phyloP scores from a whole-genome alignment of 2,113 vertebrate species.

The Cynopterus brachyotis region DNA sequence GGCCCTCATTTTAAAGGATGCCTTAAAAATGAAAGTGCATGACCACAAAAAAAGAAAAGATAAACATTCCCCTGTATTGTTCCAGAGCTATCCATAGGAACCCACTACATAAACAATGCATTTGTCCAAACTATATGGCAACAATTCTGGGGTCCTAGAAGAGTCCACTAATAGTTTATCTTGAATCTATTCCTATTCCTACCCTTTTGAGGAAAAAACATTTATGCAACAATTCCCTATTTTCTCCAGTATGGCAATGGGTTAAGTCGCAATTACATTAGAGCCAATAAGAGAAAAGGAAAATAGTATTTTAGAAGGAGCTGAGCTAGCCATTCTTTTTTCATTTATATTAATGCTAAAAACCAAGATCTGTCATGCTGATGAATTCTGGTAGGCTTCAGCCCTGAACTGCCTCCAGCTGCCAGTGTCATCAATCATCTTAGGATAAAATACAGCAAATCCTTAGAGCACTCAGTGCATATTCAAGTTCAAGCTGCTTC shows the following conservation, averaged over 20 bases:
- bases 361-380: background rate
- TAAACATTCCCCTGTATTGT: background rate
- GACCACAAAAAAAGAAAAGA: background rate
- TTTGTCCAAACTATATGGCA: background rate
- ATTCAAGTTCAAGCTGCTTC: background rate
- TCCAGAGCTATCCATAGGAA: background rate
- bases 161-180: background rate
- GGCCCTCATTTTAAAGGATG: background rate
- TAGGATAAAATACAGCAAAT: background rate
- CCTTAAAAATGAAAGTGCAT: background rate
- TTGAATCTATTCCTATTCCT: background rate
- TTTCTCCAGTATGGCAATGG: background rate
- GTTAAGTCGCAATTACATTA: background rate
- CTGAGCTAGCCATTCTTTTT: background rate
- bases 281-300: background rate
- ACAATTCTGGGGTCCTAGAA: background rate
- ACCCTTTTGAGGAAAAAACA: background rate
- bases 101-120: background rate
- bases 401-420: background rate
- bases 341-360: background rate
- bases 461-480: background rate
- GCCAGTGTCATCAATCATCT: fast-evolving
- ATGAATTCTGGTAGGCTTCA: background rate
- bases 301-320: background rate
- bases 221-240: background rate